These are phyloP conservation scores for Pomatostomus ruficeps DNA, from an alignment of 2,113 vertebrate species.

Conservation along the genomic window DNA sequence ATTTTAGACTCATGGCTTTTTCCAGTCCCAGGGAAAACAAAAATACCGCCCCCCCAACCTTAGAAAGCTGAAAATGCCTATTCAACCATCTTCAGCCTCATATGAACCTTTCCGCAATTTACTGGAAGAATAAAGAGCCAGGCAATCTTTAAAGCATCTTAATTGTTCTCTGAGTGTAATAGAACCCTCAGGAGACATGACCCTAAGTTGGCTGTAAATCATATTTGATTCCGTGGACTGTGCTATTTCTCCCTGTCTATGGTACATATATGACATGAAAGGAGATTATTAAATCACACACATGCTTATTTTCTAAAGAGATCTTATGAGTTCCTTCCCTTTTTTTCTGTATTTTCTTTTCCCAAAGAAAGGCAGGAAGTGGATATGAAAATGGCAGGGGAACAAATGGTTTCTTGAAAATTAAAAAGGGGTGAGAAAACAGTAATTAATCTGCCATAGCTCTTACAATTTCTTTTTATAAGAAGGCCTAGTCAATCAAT, in stretches of 20 bases:
- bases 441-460: conserved; percentile 23
- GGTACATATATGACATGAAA: neutral
- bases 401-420: neutral
- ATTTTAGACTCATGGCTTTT: neutral
- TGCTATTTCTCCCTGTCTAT: neutral
- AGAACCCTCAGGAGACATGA: conserved; percentile 38
- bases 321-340: neutral
- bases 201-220: conserved; percentile 51
- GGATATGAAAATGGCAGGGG: neutral
- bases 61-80: conserved; percentile 17
- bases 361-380: neutral
- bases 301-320: neutral
- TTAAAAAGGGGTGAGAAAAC: neutral
- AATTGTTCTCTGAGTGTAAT: conserved; percentile 40
- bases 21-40: neutral
- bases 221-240: conserved; percentile 2
- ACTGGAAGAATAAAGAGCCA: conserved; percentile 37
- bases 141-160: conserved; percentile 54
- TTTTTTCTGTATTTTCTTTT: neutral
- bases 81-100: conserved; percentile 11
- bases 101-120: conserved; percentile 33
- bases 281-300: neutral
- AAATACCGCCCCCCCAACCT: neutral
- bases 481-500: conserved; percentile 8
- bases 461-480: neutral